Conservation (phyloP, 2,797 vertebrate genomes). For the Rhyacichthys aspro region DNA sequence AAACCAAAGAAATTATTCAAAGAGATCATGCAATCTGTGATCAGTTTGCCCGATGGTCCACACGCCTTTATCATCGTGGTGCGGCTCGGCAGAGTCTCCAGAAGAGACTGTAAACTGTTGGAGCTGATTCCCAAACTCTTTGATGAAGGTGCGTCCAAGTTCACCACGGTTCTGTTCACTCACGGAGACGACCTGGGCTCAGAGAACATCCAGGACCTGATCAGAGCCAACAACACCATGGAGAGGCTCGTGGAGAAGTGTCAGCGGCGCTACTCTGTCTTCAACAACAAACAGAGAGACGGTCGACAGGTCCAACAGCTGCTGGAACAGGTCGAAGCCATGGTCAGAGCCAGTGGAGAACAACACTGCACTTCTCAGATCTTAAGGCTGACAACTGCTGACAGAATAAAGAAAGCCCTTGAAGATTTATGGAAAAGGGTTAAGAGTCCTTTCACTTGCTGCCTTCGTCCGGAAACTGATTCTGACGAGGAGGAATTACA, state of each 20-base stretch:
- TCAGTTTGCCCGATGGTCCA: not conserved
- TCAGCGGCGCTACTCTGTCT: not conserved
- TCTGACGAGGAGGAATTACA: not conserved
- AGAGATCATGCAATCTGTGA: not conserved
- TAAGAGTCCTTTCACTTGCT: not conserved
- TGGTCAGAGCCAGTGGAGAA: not conserved
- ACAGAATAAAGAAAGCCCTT: not conserved
- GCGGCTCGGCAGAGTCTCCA: not conserved
- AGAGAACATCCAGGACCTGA: not conserved
- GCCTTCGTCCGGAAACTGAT: not conserved
- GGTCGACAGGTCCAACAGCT: not conserved
- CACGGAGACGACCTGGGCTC: not conserved
- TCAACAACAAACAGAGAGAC: slow-evolving; percentile 1
- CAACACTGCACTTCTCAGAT: not conserved
- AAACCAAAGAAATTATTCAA: slow-evolving; percentile 5
- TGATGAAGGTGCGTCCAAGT: not conserved
- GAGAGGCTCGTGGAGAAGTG: not conserved
- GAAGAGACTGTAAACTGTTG: slow-evolving; percentile 2
- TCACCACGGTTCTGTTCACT: slow-evolving; percentile 2
- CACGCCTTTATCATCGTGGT: slow-evolving; percentile 13
- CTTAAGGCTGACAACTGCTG: not conserved
- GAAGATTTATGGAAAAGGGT: not conserved
- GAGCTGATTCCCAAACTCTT: slow-evolving; percentile 4
- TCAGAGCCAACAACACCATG: not conserved
- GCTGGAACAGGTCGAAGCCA: not conserved